Percentiles rank a stretch among this genome's conserved stretches.
phyloP scores from a whole-genome alignment of 37 sponge, comb jelly and placozoan genomes.

The Amphimedon queenslandica region DNA sequence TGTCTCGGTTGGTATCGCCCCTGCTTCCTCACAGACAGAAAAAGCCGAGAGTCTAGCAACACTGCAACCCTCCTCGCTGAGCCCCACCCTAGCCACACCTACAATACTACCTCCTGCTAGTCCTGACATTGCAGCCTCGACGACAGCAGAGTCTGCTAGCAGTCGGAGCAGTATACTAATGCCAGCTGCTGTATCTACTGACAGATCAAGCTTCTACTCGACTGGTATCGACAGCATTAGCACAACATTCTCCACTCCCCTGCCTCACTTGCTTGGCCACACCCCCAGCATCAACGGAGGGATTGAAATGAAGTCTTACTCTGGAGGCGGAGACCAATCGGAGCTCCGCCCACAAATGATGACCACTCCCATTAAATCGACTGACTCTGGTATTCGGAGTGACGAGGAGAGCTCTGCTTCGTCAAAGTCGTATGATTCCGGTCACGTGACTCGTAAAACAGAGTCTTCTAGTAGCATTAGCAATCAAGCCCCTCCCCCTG shows the following conservation, averaged over 20 bases:
- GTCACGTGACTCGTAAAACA: no score
- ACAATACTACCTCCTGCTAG: neutral
- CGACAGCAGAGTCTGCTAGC: neutral
- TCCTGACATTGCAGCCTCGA: neutral
- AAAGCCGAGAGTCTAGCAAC: neutral
- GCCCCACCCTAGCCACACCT: neutral
- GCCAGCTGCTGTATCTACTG: neutral
- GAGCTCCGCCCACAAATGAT: neutral
- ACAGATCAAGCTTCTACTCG: slow-evolving; percentile 1
- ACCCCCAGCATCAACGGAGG: neutral
- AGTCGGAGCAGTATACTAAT: neutral
- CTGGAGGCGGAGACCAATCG: neutral
- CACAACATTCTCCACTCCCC: slow-evolving; percentile 5
- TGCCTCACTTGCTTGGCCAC: neutral
- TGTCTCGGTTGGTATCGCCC: neutral
- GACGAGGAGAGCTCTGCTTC: slow-evolving; percentile 19
- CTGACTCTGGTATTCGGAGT: slow-evolving; percentile 56
- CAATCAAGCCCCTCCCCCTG: no score
- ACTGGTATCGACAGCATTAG: slow-evolving; percentile 2
- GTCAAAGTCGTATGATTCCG: no score
- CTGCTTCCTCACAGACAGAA: neutral
- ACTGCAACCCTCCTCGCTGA: neutral
- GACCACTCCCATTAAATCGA: slow-evolving; percentile 21
- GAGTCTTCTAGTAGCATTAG: no score
- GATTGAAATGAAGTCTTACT: neutral